Conservation (phyloP, 2,797 vertebrate species). For the Neomorphus geoffroyi region DNA sequence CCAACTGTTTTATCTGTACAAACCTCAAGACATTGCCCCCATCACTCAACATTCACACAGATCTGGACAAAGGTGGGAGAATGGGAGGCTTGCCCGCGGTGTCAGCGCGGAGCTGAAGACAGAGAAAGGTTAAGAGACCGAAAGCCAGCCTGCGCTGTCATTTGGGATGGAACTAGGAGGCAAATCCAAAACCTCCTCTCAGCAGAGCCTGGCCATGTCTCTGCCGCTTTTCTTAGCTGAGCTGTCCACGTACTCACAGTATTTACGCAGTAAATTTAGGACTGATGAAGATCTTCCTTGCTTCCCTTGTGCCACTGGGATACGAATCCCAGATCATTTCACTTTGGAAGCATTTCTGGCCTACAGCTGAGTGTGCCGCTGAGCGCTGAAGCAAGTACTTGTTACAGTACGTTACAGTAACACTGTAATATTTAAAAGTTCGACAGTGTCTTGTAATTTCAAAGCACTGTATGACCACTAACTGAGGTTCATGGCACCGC, state of each 20-base stretch:
- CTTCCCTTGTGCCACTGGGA: not conserved
- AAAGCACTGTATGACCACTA: not conserved
- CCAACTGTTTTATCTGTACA: not conserved
- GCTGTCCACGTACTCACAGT: not conserved
- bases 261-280: not conserved
- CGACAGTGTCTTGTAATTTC: not conserved
- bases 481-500: not conserved
- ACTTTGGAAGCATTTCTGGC: not conserved
- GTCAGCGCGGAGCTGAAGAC: not conserved
- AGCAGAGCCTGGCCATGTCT: rapidly evolving
- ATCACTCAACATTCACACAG: not conserved
- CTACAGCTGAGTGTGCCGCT: not conserved
- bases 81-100: not conserved
- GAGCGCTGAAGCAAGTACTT: not conserved
- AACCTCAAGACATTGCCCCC: not conserved
- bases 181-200: rapidly evolving
- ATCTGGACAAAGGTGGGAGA: not conserved
- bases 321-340: not conserved
- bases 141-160: not conserved
- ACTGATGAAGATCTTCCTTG: not conserved
- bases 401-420: not conserved
- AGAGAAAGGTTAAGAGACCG: not conserved
- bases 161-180: not conserved
- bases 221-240: not conserved
- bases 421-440: not conserved